Conservation (phyloP, 1,140 invertebrate species). For the Augochlora pura region DNA sequence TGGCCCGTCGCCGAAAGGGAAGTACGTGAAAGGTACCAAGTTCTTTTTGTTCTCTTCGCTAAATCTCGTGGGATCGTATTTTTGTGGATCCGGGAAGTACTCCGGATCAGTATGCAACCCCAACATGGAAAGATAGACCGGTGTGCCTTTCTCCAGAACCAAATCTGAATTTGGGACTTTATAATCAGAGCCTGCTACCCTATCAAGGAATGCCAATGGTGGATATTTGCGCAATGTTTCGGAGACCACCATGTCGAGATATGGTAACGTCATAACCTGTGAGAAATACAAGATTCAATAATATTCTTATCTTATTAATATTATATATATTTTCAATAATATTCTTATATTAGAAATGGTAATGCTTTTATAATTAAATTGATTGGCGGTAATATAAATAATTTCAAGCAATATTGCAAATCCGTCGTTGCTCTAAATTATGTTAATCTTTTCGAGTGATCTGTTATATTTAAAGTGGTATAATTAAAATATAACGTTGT, state of each 20-base stretch:
- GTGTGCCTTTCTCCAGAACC: constrained; percentile 80
- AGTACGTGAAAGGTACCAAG: constrained; percentile 75
- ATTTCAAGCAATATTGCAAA: no score
- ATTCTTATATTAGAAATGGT: no score
- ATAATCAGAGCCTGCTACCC: constrained; percentile 70
- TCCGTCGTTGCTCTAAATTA: no score
- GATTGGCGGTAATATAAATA: no score
- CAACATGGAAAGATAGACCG: constrained; percentile 81
- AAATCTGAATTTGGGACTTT: constrained; percentile 80
- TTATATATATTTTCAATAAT: no score
- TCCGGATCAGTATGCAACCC: constrained; percentile 83
- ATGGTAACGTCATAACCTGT: constrained; percentile 51
- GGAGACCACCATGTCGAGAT: constrained; percentile 65
- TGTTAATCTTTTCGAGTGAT: no score
- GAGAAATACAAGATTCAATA: neutral
- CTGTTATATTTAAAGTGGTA: no score
- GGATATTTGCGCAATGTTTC: constrained; percentile 84
- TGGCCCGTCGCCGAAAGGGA: constrained; percentile 83
- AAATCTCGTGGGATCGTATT: constrained; percentile 89
- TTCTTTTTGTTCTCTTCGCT: constrained; percentile 76
- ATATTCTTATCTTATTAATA: no score
- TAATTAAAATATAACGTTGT: no score
- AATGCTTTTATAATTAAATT: no score
- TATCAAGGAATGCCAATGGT: constrained; percentile 81
- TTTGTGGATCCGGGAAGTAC: constrained; percentile 85